Conservation (phyloP, 1,140 invertebrate species). For the Diorhabda sublineata region DNA sequence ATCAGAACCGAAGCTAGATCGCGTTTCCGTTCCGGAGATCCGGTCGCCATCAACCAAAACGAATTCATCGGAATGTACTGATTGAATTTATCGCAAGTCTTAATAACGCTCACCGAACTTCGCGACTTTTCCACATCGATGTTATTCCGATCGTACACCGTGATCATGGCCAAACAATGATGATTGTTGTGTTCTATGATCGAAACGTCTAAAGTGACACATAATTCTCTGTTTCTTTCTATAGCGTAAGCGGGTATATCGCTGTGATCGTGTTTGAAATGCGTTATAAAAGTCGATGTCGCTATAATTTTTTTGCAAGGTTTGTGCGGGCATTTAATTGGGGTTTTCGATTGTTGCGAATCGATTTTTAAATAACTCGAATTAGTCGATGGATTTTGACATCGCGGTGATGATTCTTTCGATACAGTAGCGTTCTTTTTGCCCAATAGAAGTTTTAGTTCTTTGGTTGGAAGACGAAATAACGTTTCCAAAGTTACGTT, state of each 20-base stretch:
- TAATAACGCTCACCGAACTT: constrained; percentile 28
- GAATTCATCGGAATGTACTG: constrained; percentile 35
- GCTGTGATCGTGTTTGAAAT: constrained; percentile 42
- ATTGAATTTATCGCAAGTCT: constrained; percentile 33
- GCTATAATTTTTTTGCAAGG: constrained; percentile 40
- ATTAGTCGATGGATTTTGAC: constrained; percentile 3
- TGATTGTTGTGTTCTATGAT: constrained; percentile 27
- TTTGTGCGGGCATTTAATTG: constrained; percentile 40
- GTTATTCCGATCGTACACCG: constrained; percentile 35
- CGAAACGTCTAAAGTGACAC: constrained; percentile 28
- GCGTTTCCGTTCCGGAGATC: constrained; percentile 27
- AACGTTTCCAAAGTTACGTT: constrained; percentile 34
- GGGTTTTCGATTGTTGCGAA: constrained; percentile 31
- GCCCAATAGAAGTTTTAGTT: constrained; percentile 28
- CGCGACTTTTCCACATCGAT: constrained; percentile 26
- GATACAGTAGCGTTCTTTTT: constrained; percentile 20
- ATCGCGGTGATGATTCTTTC: constrained; percentile 4
- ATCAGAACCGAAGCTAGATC: constrained; percentile 30
- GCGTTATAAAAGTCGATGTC: constrained; percentile 38
- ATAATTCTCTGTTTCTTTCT: constrained; percentile 34
- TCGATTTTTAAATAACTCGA: constrained; percentile 5
- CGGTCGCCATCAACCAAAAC: constrained; percentile 43
- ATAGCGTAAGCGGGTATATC: constrained; percentile 31
- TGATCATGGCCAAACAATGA: constrained; percentile 36
- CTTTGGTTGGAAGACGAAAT: constrained; percentile 28